Base-by-base conservation (phyloP, 1,140 invertebrate species). In the Coenobita brevimanus region DNA sequence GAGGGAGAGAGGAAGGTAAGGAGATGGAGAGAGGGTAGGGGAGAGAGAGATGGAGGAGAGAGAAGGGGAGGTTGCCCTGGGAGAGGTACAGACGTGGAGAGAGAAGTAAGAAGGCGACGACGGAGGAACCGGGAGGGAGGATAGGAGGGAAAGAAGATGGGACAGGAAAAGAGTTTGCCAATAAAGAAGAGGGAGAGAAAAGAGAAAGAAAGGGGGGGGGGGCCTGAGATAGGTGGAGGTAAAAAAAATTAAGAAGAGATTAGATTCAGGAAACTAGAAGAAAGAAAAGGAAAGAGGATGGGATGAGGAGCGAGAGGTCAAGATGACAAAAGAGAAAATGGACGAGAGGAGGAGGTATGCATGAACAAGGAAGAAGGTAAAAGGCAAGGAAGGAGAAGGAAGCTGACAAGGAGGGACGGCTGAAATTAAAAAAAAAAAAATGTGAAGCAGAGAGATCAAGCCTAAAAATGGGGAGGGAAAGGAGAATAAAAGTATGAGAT, bases 391-490 rank as follows among this genome's bases (percentile, higher is more conserved):
- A 33, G 33, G 67, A 21, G 27, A 71, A 17, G 36, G 15, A 8
- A 33, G 67, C n/a, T n/a, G n/a, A 71, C 17, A 8, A 0, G 30
- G 36, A 38, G 36, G 15, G 67, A 71, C 17, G 17, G 67, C 1
- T 50, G 67, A 71, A 27, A 46, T 21, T 10, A 33, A 43, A 21
- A 10, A 62, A n/a, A 41, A 30, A 54, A 33, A 62, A 1, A 33
- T 36, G 30, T 3, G 64, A 76, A 36, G 64, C 75, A 54, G 78
- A 80, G 67, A 60, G 24, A 24, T 50, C 46, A 43, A 36, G 84
- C 6, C n/a, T 36, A 24, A 43, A 30, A 46, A 62, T 38, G 62
- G 62, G 62, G 13, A 46, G 30, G 75, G 46, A 50, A 33, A 38
- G 75, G 21, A 36, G 24, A 21, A 13, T 24, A 57, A 27, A 30